Evolutionary conservation across 1,140 invertebrate species (phyloP).

Genomic region (Bradysia coprophila): DNA sequence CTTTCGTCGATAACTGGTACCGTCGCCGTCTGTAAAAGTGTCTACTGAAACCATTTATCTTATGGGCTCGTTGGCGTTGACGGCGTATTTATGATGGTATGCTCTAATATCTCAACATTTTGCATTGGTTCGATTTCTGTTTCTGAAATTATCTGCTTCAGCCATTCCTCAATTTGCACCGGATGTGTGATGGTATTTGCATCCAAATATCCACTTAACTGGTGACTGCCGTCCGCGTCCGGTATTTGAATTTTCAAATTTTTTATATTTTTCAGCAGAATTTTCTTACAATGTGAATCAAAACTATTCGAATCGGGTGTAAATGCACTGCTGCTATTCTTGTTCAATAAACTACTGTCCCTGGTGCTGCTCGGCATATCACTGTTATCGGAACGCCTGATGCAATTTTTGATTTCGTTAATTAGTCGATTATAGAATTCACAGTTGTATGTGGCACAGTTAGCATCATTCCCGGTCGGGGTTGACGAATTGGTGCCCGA

Average conservation of each 20-base stretch:
- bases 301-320: neutral
- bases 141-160: slow-evolving; percentile 31
- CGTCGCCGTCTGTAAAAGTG: no score
- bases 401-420: slow-evolving; percentile 20
- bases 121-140: slow-evolving; percentile 33
- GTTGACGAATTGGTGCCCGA: neutral
- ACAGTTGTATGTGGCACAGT: slow-evolving; percentile 11
- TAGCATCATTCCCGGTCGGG: neutral
- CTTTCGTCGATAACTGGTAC: no score
- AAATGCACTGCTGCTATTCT: neutral
- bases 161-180: slow-evolving; percentile 33
- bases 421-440: slow-evolving; percentile 21
- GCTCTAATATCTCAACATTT: slow-evolving; percentile 29
- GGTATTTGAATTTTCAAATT: slow-evolving; percentile 17
- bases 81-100: no score
- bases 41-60: no score
- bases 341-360: neutral
- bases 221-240: slow-evolving; percentile 15
- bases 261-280: slow-evolving; percentile 20
- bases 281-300: neutral
- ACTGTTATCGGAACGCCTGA: slow-evolving; percentile 7
- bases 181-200: slow-evolving; percentile 22
- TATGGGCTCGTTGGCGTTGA: no score
- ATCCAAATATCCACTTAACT: no score
- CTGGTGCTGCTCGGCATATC: no score